A percentile compares a stretch with the other conserved stretches of the same genome.
Evolutionary conservation across 1,140 invertebrate genomes (phyloP).

Genomic region (Temnothorax curvispinosus): DNA sequence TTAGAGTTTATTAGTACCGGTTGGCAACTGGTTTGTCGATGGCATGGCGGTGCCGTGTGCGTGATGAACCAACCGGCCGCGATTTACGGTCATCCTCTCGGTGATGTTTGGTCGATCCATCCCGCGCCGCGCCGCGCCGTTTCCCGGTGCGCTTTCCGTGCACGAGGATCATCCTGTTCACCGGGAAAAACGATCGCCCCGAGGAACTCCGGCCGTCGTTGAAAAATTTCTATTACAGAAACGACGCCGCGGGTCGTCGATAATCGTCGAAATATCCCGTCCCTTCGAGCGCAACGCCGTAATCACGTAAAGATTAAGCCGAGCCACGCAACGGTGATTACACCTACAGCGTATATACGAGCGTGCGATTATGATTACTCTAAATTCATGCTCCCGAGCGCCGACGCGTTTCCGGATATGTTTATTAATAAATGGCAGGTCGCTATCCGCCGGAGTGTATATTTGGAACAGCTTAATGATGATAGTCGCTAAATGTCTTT

Average conservation of each 20-base stretch:
- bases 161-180: slow-evolving; percentile 10
- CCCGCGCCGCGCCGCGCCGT: not conserved
- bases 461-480: not conserved
- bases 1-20: slow-evolving; percentile 65
- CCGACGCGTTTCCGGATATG: slow-evolving; percentile 39
- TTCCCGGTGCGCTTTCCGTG: slow-evolving; percentile 47
- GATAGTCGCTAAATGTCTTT: not conserved
- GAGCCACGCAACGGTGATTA: slow-evolving; percentile 43
- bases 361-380: slow-evolving; percentile 42
- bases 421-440: slow-evolving; percentile 51
- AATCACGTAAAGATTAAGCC: slow-evolving; percentile 50
- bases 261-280: slow-evolving; percentile 49
- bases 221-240: slow-evolving; percentile 33
- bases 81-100: slow-evolving; percentile 21
- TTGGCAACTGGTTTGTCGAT: slow-evolving; percentile 73
- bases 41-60: slow-evolving; percentile 70
- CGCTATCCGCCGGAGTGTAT: not conserved
- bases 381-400: slow-evolving; percentile 30
- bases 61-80: slow-evolving; percentile 40
- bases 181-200: not conserved
- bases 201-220: not conserved
- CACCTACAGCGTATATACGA: not conserved
- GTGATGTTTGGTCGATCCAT: slow-evolving; percentile 72
- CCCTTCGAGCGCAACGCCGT: slow-evolving; percentile 6
- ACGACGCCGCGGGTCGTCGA: not conserved